Evolutionary conservation across 1,140 invertebrate species (phyloP).

Genomic region (Aphaenogaster ashmeadi): DNA sequence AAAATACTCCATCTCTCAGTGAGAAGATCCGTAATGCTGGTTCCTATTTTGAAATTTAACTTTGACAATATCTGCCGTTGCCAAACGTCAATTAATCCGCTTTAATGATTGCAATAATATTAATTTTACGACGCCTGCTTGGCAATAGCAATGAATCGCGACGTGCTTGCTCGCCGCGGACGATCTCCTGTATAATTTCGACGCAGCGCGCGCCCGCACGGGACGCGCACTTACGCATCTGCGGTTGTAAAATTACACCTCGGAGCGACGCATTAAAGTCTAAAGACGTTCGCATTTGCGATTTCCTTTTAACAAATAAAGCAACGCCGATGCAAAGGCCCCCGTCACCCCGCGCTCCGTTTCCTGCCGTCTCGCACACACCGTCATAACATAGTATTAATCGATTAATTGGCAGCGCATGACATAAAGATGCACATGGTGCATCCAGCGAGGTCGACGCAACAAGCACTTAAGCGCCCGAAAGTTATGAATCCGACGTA

Average conservation of each 20-base stretch:
- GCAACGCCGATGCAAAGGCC: background rate
- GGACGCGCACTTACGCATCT: background rate
- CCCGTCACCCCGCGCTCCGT: background rate
- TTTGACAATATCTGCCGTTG: background rate
- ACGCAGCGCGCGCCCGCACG: background rate
- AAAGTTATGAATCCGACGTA: conserved; percentile 69
- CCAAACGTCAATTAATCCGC: background rate
- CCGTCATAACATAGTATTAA: background rate
- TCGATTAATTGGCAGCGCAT: conserved; percentile 25
- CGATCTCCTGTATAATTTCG: conserved; percentile 18
- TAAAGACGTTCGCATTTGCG: conserved; percentile 12
- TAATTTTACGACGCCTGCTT: conserved; percentile 24
- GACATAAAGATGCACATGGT: background rate
- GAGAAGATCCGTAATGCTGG: background rate
- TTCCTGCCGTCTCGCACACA: background rate
- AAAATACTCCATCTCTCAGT: background rate
- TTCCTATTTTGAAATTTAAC: background rate
- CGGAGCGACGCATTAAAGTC: conserved; percentile 31
- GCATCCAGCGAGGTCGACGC: background rate
- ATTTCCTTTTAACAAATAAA: conserved; percentile 38
- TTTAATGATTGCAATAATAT: conserved; percentile 29
- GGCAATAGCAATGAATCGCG: conserved; percentile 31
- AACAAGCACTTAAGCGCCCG: conserved; percentile 11
- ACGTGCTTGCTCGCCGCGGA: background rate
- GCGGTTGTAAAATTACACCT: conserved; percentile 43